phyloP scores from a whole-genome alignment of 64 coral and sea anemone genomes.

The Pocillopora verrucosa region DNA sequence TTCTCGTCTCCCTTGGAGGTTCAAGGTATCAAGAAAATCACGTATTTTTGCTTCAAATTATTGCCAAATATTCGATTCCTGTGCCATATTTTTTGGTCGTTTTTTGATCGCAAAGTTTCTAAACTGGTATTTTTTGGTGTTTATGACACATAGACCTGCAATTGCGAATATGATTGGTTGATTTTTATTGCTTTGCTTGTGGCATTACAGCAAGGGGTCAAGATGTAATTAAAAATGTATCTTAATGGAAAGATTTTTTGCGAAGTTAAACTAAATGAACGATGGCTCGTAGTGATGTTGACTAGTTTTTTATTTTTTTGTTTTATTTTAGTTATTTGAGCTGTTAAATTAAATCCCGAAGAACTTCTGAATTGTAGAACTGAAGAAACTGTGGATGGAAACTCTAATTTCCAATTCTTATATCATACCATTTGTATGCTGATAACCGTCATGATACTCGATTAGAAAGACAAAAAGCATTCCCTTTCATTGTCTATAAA shows the following conservation, averaged over 20 bases:
- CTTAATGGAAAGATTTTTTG: neutral
- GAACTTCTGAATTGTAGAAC: neutral
- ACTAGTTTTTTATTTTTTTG: no score
- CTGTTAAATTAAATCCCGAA: neutral
- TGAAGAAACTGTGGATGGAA: neutral
- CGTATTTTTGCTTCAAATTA: neutral
- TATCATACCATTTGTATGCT: slow-evolving; percentile 22
- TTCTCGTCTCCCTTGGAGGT: neutral
- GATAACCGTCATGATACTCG: neutral
- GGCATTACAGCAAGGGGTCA: slow-evolving; percentile 8
- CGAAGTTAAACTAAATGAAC: neutral
- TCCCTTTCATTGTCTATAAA: neutral
- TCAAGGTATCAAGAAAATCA: neutral
- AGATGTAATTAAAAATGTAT: slow-evolving; percentile 17
- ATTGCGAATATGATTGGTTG: neutral
- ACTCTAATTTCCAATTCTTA: slow-evolving; percentile 37
- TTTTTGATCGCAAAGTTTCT: neutral
- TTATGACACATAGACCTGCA: slow-evolving; percentile 12
- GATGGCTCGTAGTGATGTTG: no score
- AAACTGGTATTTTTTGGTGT: slow-evolving; percentile 3
- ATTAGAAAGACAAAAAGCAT: neutral
- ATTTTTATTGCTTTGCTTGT: slow-evolving; percentile 22
- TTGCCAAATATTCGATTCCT: neutral
- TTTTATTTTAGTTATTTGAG: neutral
- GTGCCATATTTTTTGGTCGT: neutral